phyloP scores from a whole-genome alignment of 2,888 invertebrate species.

The Matsumyia berberina region DNA sequence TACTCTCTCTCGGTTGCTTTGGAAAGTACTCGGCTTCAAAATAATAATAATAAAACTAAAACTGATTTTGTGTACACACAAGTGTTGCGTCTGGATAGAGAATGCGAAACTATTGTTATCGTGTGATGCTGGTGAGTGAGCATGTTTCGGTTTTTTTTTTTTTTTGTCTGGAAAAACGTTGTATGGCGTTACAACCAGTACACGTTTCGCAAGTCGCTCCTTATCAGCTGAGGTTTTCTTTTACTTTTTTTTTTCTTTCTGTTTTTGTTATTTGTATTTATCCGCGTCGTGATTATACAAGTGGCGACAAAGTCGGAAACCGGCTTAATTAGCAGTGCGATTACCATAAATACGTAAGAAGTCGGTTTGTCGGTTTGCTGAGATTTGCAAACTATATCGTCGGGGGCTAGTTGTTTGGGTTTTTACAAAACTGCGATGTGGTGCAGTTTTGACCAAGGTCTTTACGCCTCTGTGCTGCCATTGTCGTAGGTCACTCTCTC shows the following conservation, averaged over 20 bases:
- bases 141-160: background rate
- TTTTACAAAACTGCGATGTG: background rate
- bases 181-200: background rate
- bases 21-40: conserved; percentile 6
- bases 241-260: background rate
- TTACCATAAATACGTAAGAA: background rate
- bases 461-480: background rate
- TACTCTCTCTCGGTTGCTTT: conserved; percentile 32
- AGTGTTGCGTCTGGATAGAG: conserved; percentile 4
- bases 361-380: background rate
- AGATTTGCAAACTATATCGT: background rate
- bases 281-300: conserved; percentile 35
- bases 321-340: conserved; percentile 12
- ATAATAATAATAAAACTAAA: conserved; percentile 16
- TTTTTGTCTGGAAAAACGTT: conserved; percentile 6
- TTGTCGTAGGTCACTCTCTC: conserved; percentile 37
- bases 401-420: background rate
- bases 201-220: conserved; percentile 1
- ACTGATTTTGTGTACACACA: background rate
- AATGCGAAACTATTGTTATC: conserved; percentile 71
- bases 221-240: conserved; percentile 35
- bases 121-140: conserved; percentile 73
- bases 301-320: conserved; percentile 12
- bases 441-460: conserved; percentile 25
- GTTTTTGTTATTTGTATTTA: background rate